Base-by-base conservation (phyloP, 2,888 invertebrate species). In the Xanthia togata region DNA sequence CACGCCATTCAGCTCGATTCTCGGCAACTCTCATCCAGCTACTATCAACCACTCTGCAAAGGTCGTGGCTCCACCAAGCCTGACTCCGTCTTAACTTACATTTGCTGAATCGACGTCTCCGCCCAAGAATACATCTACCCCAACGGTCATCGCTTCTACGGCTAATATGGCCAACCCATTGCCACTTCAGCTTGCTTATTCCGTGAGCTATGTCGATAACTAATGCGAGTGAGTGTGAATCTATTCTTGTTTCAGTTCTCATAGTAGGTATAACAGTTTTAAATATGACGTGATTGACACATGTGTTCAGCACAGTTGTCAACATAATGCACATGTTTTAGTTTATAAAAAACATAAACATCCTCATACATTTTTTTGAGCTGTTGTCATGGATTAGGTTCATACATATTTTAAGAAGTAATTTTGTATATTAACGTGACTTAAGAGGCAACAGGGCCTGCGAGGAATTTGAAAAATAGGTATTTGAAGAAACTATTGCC, bases 211-310 rank as follows among this genome's bases (percentile, higher is more conserved):
- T n/a, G 0, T 64, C 11, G 9, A 41, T 5, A 41, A 64, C n/a
- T 2, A 38, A 12, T 47, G 23, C 17, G 11, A n/a, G 11, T 31
- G 14, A 50, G 5, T 20, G 26, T 53, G 17, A 76, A 76, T 50
- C 17, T 59, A 50, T 76, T 65, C 12, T n/a, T 12, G 9, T 31
- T 53, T 79, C 6, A 44, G 41, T 35, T 53, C 23, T 59, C 70
- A 79, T 35, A 35, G 41, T 53, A 11, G 23, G 0, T 50, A 50
- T 8, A 26, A n/a, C 31, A 53, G 23, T 60, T 44, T 44, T 26
- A 44, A 60, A 12, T 70, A 26, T 79, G 80, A 70, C 71, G 35
- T 60, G 5, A 35, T 60, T 35, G 23, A 23, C 26, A 44, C 31
- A 31, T 60, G 71, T 47, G 53, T 70, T 60, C 26, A 23, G 44